Evolutionary conservation across 2,888 invertebrate species (phyloP).

Genomic region (Zygothrica quintamaculata): DNA sequence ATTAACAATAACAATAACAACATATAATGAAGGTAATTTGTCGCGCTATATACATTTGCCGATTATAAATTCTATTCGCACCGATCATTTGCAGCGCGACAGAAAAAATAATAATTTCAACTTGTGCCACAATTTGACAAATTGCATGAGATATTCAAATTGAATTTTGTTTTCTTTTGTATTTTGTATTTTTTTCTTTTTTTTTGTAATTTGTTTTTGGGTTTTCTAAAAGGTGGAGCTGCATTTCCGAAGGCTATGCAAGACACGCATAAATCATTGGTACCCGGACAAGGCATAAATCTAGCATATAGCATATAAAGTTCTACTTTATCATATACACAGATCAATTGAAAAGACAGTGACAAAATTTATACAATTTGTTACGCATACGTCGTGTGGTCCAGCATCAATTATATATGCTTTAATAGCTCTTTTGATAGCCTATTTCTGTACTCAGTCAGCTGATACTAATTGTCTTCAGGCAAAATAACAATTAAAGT

Average conservation of each 20-base stretch:
- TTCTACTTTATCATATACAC: constrained; percentile 25
- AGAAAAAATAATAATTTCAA: constrained; percentile 37
- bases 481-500: too few species aligned
- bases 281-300: constrained; percentile 42
- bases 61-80: constrained; percentile 53
- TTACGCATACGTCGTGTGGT: constrained; percentile 25
- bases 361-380: constrained; percentile 33
- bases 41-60: constrained; percentile 56
- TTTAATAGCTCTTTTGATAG: too few species aligned
- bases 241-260: constrained; percentile 57
- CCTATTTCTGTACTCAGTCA: constrained; percentile 2
- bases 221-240: constrained; percentile 24
- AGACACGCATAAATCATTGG: constrained; percentile 63
- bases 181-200: too few species aligned
- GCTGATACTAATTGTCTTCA: constrained; percentile 6
- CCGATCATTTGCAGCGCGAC: constrained; percentile 27
- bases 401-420: constrained; percentile 2
- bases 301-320: constrained; percentile 36
- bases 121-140: constrained; percentile 58
- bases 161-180: constrained; percentile 11
- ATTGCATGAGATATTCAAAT: constrained; percentile 66
- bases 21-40: constrained; percentile 51
- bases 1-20: not conserved
- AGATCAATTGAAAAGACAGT: constrained; percentile 30
- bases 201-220: not conserved